Evolutionary conservation across 2,113 vertebrate genomes (phyloP).

Genomic region (Pholis gunnellus): DNA sequence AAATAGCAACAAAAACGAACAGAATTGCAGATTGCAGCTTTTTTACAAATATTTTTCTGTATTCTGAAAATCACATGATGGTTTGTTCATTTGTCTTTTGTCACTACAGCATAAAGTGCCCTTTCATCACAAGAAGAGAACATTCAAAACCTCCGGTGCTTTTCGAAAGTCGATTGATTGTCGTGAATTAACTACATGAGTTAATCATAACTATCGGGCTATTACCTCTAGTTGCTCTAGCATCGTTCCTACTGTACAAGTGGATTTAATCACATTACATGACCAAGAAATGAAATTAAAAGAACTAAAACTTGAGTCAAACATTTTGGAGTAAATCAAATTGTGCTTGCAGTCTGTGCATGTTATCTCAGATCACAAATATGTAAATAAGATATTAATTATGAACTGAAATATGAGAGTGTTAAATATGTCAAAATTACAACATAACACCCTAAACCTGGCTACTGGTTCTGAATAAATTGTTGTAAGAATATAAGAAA

Average conservation of each 20-base stretch:
- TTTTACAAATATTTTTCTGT: background rate
- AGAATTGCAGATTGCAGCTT: background rate
- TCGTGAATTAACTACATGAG: background rate
- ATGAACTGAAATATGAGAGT: background rate
- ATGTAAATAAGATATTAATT: background rate
- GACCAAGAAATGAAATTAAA: background rate
- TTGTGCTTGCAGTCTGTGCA: background rate
- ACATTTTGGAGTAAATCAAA: background rate
- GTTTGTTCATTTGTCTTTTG: conserved; percentile 1
- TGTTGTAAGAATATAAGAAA: no score
- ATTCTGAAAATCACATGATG: background rate
- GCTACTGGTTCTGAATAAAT: no score
- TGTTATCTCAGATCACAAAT: background rate
- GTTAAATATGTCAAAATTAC: background rate
- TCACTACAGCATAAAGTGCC: conserved; percentile 43
- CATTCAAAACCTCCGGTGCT: background rate
- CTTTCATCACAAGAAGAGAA: conserved; percentile 15
- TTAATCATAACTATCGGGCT: background rate
- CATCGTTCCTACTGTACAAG: background rate
- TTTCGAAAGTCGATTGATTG: conserved; percentile 19
- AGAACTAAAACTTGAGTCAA: background rate
- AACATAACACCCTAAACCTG: background rate
- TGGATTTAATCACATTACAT: background rate
- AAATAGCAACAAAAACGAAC: background rate
- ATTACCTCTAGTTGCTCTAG: background rate